Base-by-base conservation (phyloP, 2,797 vertebrate genomes). In the Morelia viridis region DNA sequence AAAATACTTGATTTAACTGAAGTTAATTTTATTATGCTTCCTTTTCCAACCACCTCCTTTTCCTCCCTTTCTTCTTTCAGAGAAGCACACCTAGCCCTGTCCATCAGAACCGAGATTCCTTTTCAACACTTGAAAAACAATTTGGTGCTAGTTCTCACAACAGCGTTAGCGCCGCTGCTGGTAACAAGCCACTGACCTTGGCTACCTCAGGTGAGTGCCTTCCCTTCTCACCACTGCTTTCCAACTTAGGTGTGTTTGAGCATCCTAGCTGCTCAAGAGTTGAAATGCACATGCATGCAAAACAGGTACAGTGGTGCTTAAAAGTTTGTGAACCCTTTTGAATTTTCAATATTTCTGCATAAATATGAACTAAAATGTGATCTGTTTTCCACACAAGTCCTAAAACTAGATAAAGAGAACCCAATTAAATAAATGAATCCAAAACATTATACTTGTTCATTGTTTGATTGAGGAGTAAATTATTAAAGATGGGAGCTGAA, bases 31-130 rank as follows among this genome's bases (percentile, higher is more conserved):
- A 80, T 80, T 46, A 12, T 1, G 9, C 76, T 80, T 80, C 41
- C 76, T 80, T 80, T 80, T 80, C 71, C 71, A 80, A 80, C 19
- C 3, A 0, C 50, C 22, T 50, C 19, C 3, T 22, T 17, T 35
- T 13, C 41, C 9, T 13, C 24, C 1, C 19, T 84, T 41, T 93
- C 68, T 92, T 17, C 87, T 91, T 26, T 68, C 97, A 99, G 99
- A 98, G 99, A 97, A 99, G 97, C 97, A 99, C 99, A 85, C 99
- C 99, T 1, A 99, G 99, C 97, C 99, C 99, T 26, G 98, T 98
- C 95, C 98, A 98, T 80, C 98, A 98, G 94, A 95, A 95, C 31
- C 97, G 98, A 91, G 98, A 98, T 89, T 94, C 97, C 1, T 92
- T 94, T 2, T 95, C 97, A 13, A 93, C 98, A 89, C 97, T 98